Percentiles rank a stretch among this genome's conserved stretches.
Evolutionary conservation across 1,140 invertebrate species (phyloP).

Genomic region (Brachionus angularis): DNA sequence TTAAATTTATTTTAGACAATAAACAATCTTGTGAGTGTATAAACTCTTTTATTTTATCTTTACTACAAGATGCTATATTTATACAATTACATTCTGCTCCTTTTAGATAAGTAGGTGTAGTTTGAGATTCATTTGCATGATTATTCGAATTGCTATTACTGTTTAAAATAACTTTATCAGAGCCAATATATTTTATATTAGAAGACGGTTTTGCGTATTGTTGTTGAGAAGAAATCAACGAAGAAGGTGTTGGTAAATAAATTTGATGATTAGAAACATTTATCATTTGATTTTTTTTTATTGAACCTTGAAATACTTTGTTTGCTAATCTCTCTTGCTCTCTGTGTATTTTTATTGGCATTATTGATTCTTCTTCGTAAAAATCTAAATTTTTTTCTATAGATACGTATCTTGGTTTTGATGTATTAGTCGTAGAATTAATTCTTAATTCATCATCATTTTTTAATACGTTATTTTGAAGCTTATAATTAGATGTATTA

Average conservation of each 20-base stretch:
- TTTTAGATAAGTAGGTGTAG: not conserved
- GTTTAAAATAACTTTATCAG: too few relatives aligned
- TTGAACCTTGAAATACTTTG: not conserved
- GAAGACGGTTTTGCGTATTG: not conserved
- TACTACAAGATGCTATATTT: conserved; percentile 34
- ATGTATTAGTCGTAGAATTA: not conserved
- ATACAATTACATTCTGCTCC: conserved; percentile 29
- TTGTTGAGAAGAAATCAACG: not conserved
- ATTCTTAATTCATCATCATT: not conserved
- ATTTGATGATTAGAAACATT: conserved; percentile 6
- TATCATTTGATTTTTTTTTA: not conserved
- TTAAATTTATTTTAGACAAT: not conserved
- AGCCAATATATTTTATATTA: too few relatives aligned
- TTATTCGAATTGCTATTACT: too few relatives aligned
- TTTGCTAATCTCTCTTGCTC: conserved; percentile 1
- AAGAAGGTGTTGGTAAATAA: conserved; percentile 20
- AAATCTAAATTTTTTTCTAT: conserved; percentile 23
- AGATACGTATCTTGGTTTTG: not conserved
- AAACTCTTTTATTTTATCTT: conserved; percentile 36
- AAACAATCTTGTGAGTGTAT: conserved; percentile 29
- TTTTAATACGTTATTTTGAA: too few relatives aligned
- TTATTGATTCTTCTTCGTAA: not conserved
- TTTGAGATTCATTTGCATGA: too few relatives aligned
- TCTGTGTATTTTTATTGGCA: not conserved
- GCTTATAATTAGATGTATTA: too few relatives aligned